Percentiles rank a stretch among this genome's conserved stretches.
Evolutionary conservation across 2,113 vertebrate genomes (phyloP).

Genomic region (Phyllostomus discolor): DNA sequence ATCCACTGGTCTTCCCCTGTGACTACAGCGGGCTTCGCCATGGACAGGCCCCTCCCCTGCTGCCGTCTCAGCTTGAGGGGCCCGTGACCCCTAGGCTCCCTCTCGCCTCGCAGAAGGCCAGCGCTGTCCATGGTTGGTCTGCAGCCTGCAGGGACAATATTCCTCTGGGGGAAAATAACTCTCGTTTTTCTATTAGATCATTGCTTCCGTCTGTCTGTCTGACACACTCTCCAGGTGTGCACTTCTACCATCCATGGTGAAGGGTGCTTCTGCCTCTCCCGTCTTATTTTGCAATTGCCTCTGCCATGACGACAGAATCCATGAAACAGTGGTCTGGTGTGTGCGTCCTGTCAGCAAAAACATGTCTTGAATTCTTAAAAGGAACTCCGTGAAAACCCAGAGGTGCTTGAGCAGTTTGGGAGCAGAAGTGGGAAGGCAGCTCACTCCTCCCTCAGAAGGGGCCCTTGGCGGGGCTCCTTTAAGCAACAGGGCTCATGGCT

Average conservation of each 20-base stretch:
- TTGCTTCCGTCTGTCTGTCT: neutral
- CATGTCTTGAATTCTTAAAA: neutral
- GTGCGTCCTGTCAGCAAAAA: neutral
- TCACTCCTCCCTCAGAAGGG: neutral
- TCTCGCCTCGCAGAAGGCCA: neutral
- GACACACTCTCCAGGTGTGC: neutral
- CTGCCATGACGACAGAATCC: neutral
- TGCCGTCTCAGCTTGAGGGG: neutral
- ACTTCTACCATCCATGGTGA: neutral
- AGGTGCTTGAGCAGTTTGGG: neutral
- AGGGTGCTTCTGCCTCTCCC: neutral
- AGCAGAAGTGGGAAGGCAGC: neutral
- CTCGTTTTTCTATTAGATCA: neutral
- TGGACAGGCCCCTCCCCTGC: neutral
- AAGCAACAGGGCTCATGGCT: neutral
- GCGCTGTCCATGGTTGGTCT: neutral
- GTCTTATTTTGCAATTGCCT: neutral
- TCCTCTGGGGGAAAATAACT: neutral
- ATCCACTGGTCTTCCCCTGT: neutral
- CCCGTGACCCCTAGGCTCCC: neutral
- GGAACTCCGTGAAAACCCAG: neutral
- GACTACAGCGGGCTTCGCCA: rapidly evolving
- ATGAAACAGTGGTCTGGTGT: neutral
- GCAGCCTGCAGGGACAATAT: neutral
- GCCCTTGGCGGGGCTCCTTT: neutral